Evolutionary conservation across 2,113 vertebrate genomes (phyloP).

Genomic region (Columbina picui): DNA sequence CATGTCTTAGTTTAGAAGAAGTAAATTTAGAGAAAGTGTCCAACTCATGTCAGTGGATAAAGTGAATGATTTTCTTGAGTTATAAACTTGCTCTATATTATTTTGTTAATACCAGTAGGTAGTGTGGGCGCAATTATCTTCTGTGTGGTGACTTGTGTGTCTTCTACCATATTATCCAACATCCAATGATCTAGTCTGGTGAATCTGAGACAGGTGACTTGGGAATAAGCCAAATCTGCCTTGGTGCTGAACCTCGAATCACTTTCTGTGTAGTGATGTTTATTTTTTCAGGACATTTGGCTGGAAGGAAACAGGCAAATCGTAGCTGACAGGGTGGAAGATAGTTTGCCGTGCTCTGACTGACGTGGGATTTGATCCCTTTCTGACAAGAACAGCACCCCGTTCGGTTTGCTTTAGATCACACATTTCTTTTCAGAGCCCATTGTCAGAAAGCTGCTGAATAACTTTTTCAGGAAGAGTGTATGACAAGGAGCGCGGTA

Average conservation of each 20-base stretch:
- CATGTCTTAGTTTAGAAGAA: background rate
- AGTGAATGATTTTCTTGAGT: background rate
- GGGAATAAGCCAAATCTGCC: background rate
- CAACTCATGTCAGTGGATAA: background rate
- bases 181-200: background rate
- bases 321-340: conserved; percentile 26
- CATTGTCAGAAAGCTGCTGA: conserved; percentile 44
- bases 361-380: conserved; percentile 43
- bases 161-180: background rate
- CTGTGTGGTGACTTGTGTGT: background rate
- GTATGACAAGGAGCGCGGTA: background rate
- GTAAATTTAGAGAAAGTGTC: background rate
- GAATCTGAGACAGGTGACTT: background rate
- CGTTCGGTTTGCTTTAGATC: conserved; percentile 43
- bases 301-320: conserved; percentile 19
- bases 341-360: conserved; percentile 19
- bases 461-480: conserved; percentile 26
- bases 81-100: background rate
- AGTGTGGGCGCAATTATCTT: background rate
- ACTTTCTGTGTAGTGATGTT: background rate
- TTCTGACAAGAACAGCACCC: conserved; percentile 34
- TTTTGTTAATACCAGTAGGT: background rate
- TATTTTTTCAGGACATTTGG: conserved; percentile 23
- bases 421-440: background rate
- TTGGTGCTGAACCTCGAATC: background rate